These are phyloP conservation scores for Anneissia japonica DNA, from an alignment of 35 echinoderm and acorn worm genomes.

Conservation along the genomic window DNA sequence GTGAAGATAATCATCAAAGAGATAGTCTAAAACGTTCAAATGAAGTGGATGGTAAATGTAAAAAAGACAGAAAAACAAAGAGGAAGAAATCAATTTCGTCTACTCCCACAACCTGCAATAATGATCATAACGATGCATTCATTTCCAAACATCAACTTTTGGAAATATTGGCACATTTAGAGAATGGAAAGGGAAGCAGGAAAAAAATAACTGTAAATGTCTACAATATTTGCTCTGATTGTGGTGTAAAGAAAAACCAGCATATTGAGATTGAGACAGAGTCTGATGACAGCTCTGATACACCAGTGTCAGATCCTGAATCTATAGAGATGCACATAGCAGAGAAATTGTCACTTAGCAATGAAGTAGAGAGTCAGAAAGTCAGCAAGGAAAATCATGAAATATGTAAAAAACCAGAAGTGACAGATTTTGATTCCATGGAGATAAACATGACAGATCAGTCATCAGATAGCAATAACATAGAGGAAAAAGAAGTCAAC, in stretches of 20 bases:
- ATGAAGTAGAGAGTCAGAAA: too few relatives aligned
- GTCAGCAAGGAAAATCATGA: too few relatives aligned
- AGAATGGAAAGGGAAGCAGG: background rate
- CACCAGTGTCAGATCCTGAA: too few relatives aligned
- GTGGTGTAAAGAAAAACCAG: background rate
- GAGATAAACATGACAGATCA: too few relatives aligned
- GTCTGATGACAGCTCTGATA: background rate
- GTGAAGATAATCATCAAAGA: too few relatives aligned
- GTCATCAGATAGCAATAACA: too few relatives aligned
- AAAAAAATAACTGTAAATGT: background rate
- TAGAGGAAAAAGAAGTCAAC: too few relatives aligned
- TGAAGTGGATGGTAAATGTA: background rate
- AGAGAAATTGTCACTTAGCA: too few relatives aligned
- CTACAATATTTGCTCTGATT: background rate
- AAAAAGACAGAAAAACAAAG: background rate
- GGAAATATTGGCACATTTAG: background rate
- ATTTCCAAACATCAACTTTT: background rate
- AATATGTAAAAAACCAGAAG: too few relatives aligned
- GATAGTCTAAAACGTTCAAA: too few relatives aligned
- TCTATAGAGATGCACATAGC: too few relatives aligned
- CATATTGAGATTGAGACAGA: background rate
- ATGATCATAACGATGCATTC: background rate
- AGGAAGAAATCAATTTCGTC: background rate
- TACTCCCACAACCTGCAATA: background rate
- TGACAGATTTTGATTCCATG: too few relatives aligned